Conservation (phyloP, 2,797 vertebrate genomes). For the Micromesistius poutassou region DNA sequence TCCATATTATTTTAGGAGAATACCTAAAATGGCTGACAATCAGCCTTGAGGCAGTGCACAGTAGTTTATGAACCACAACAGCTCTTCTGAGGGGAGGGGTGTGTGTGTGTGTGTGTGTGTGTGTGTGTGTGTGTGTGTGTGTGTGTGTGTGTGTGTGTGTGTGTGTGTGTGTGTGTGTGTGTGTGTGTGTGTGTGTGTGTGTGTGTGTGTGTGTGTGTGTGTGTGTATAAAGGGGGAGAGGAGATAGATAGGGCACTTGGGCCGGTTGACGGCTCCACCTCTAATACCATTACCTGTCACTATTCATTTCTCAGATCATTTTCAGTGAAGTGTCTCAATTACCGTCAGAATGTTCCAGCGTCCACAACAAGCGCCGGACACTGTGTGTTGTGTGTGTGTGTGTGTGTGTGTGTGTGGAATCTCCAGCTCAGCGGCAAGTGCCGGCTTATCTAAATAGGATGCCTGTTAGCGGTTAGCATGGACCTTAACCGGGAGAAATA, state of each 20-base stretch:
- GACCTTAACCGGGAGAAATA: constrained; percentile 8
- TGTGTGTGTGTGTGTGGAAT: neutral
- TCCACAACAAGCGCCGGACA: constrained; percentile 28
- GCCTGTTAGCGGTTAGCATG: constrained; percentile 33
- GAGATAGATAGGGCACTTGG: constrained; percentile 61
- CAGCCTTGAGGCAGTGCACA: constrained; percentile 53
- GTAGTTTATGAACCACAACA: constrained; percentile 69
- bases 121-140: constrained; percentile 13
- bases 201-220: constrained; percentile 5
- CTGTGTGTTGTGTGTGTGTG: neutral
- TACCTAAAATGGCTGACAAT: constrained; percentile 44
- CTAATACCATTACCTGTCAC: constrained; percentile 42
- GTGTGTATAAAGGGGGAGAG: constrained; percentile 42
- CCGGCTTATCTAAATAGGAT: constrained; percentile 45
- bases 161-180: constrained; percentile 6
- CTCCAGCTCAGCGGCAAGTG: constrained; percentile 26
- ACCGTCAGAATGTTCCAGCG: constrained; percentile 38
- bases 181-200: neutral
- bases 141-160: neutral
- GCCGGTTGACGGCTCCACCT: constrained; percentile 48
- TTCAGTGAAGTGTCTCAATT: constrained; percentile 53
- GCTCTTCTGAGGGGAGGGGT: constrained; percentile 25
- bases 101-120: constrained; percentile 37
- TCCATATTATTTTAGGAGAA: constrained; percentile 20
- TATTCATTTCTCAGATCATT: constrained; percentile 49